These are phyloP conservation scores for Apus apus DNA, from an alignment of 2,113 vertebrate species.

Conservation along the genomic window DNA sequence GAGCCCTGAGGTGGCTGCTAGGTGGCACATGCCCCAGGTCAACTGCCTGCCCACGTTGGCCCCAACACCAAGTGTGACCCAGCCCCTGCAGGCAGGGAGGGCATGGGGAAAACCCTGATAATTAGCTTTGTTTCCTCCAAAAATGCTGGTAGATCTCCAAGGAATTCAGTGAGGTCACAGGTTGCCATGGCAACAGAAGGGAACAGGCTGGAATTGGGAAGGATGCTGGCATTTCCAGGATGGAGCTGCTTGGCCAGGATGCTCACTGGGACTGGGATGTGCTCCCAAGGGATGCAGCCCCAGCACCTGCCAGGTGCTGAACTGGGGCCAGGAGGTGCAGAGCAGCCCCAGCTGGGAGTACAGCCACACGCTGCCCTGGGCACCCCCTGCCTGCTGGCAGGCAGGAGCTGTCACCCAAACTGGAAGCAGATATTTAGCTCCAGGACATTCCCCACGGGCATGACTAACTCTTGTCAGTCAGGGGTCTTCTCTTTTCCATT, in stretches of 20 bases:
- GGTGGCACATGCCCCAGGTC: accelerated
- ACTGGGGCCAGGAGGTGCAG: background rate
- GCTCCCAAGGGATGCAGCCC: accelerated
- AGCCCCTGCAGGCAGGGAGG: background rate
- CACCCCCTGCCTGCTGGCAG: accelerated
- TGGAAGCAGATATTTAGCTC: accelerated
- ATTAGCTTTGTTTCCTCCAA: background rate
- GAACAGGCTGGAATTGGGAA: slow-evolving; percentile 42
- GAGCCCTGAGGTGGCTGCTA: background rate
- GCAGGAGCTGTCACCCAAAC: background rate
- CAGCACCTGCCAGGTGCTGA: accelerated
- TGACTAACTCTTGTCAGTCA: accelerated
- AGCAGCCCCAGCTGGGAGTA: accelerated
- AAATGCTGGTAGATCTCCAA: background rate
- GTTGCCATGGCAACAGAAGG: slow-evolving; percentile 47
- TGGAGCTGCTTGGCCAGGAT: background rate
- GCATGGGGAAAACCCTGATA: background rate
- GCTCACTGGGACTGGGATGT: background rate
- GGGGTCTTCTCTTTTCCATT: background rate
- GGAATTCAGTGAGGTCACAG: slow-evolving; percentile 42
- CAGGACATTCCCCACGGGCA: background rate
- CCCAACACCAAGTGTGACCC: background rate
- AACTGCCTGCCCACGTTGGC: too few species aligned
- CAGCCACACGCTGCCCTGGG: accelerated
- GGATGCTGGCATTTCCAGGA: background rate